Percentiles rank a stretch among this genome's conserved stretches.
phyloP scores from a whole-genome alignment of 2,888 invertebrate genomes.

The Chironomus tentans region DNA sequence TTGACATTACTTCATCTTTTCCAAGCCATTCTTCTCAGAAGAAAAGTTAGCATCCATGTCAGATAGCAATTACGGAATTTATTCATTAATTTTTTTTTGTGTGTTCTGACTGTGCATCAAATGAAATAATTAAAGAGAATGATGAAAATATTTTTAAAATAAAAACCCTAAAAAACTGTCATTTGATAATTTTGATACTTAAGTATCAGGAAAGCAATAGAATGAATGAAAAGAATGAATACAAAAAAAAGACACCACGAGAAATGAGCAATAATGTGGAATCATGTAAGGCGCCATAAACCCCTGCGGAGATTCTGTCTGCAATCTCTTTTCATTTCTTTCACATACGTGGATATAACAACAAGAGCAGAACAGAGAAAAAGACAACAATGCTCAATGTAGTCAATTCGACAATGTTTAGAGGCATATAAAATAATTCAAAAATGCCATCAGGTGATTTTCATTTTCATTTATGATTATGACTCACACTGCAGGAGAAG shows the following conservation, averaged over 20 bases:
- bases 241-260: not conserved
- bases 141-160: too few species aligned
- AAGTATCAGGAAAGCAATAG: not conserved
- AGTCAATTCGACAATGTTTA: not conserved
- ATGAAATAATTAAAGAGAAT: too few species aligned
- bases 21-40: too few species aligned
- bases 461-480: not conserved
- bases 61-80: too few species aligned
- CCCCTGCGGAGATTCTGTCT: constrained; percentile 18
- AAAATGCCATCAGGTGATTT: constrained; percentile 4
- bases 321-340: not conserved
- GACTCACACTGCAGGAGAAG: not conserved
- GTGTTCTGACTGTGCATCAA: too few species aligned
- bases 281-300: constrained; percentile 13
- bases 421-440: not conserved
- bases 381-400: not conserved
- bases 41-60: too few species aligned
- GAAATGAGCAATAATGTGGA: not conserved
- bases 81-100: too few species aligned
- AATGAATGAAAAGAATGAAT: not conserved
- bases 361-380: not conserved
- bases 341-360: not conserved
- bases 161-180: not conserved
- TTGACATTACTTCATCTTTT: too few species aligned
- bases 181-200: not conserved